Evolutionary conservation across 2,797 vertebrate genomes (phyloP).

Genomic region (Furcifer pardalis): DNA sequence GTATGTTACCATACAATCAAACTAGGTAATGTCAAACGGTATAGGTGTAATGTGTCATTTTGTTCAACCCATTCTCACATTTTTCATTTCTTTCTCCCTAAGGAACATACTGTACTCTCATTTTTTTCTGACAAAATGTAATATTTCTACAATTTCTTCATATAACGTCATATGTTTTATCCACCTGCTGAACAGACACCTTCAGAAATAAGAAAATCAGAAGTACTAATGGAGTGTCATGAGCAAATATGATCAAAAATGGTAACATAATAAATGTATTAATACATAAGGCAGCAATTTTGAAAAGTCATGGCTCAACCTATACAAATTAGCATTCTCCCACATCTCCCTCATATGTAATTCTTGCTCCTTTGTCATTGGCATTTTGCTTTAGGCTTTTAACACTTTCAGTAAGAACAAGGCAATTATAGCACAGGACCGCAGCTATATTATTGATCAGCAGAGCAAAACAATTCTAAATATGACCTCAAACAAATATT

Average conservation of each 20-base stretch:
- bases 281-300: not conserved
- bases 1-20: constrained; percentile 7
- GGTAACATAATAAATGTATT: not conserved
- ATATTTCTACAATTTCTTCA: not conserved
- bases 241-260: not conserved
- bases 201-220: not conserved
- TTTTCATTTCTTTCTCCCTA: not conserved
- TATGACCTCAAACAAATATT: no score
- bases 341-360: not conserved
- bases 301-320: not conserved
- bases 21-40: fast-evolving
- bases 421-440: no score
- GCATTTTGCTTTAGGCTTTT: constrained; percentile 23
- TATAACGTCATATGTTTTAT: not conserved
- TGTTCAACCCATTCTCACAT: not conserved
- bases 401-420: not conserved
- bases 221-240: fast-evolving
- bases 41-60: not conserved
- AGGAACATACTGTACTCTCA: fast-evolving
- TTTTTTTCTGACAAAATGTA: no score
- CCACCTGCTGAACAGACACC: not conserved
- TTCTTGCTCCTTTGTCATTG: not conserved
- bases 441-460: no score
- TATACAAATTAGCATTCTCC: not conserved
- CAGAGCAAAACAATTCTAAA: no score